Evolutionary conservation across 92 coral and sea anemone genomes (phyloP).

Genomic region (Palythoa grandis): DNA sequence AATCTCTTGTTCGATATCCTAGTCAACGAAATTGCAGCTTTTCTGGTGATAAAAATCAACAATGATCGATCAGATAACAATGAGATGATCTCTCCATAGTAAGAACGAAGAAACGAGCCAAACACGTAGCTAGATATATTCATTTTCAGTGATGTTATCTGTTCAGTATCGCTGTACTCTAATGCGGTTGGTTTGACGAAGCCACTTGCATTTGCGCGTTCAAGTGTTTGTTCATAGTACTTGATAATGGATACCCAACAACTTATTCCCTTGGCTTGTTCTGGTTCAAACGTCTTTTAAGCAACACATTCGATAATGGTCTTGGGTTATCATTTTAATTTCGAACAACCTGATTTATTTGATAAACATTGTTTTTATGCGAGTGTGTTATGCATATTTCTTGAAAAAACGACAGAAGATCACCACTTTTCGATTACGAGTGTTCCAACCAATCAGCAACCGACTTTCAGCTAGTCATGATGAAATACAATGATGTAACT

Average conservation of each 20-base stretch:
- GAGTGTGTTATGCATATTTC: too few relatives aligned
- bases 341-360: too few relatives aligned
- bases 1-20: background rate
- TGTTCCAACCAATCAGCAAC: too few relatives aligned
- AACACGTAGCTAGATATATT: background rate
- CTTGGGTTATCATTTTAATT: too few relatives aligned
- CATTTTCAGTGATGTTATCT: slow-evolving; percentile 19
- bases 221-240: background rate
- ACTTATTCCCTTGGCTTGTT: background rate
- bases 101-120: slow-evolving; percentile 18
- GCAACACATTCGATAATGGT: background rate
- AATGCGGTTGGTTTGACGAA: background rate
- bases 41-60: slow-evolving; percentile 35
- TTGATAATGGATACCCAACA: background rate
- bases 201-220: background rate
- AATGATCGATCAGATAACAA: slow-evolving; percentile 21
- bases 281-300: background rate
- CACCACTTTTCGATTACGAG: too few relatives aligned
- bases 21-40: slow-evolving; percentile 15
- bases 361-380: too few relatives aligned
- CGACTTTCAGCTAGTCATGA: too few relatives aligned
- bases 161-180: background rate
- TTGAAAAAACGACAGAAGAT: too few relatives aligned
- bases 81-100: slow-evolving; percentile 5
- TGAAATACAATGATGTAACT: too few relatives aligned